Evolutionary conservation across 2,797 vertebrate species (phyloP), one percentile per base, ranked within the genome.

Genomic region (Eupleurogrammus muticus): DNA sequence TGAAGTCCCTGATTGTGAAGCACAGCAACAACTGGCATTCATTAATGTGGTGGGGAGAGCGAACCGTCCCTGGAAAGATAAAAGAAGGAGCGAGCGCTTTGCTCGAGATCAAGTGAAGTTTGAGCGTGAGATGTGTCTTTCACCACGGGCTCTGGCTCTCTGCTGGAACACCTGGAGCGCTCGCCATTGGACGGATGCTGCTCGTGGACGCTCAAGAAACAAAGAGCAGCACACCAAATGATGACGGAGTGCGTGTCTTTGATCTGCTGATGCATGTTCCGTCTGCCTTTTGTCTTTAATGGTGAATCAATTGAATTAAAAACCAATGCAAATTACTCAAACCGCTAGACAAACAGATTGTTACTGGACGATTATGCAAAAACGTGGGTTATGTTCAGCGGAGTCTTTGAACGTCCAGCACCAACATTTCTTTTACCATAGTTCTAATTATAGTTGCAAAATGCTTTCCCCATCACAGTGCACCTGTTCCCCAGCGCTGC

Each of bases 71-170:
- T 4, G 55, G 9, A 57, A 84, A 85, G 89, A 91, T 84, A 81
- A 86, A 88, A 83, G 88, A 91, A 84, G 70, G 16, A 42, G 56
- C 28, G 63, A 70, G 44, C 24, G 48, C 72, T 81, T 83, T 69
- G 57, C 70, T 75, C 20, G 54, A 76, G 84, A 89, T 82, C 61
- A n/a, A 73, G 76, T 64, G 71, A 72, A 67, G 76, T 57, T 60
- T 55, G 75, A 89, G 79, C 72, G 72, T 87, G 83, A 89, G 88
- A 70, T 65, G 85, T 57, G 16, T 94, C 93, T 94, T 91, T 95
- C 94, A 92, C 82, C 94, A 93, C 89, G 48, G 68, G 86, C 79
- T 93, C 94, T 95, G 93, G 92, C 79, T 93, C 81, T 50, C 77
- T 74, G 90, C 89, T 74, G 70, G 88, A 83, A 90, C 92, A 92